Percentiles rank a stretch among this genome's conserved stretches.
Conservation (phyloP, 1,140 invertebrate species). For the Aphidius ervi region DNA sequence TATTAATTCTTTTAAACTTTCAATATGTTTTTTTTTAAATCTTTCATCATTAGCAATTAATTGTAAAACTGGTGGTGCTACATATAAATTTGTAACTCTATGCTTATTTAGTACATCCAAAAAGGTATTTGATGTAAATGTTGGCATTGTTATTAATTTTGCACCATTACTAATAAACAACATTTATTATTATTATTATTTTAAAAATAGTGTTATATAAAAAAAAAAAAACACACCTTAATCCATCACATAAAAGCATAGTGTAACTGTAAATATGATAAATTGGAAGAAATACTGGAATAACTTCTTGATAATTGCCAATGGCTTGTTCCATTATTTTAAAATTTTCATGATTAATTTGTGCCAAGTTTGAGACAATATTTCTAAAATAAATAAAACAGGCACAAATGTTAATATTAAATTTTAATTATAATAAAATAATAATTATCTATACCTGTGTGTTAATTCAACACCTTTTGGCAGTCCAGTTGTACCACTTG, state of each 20-base stretch:
- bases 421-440: too few species aligned
- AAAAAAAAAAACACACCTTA: slow-evolving; percentile 39
- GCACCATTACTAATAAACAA: slow-evolving; percentile 49
- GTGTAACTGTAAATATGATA: slow-evolving; percentile 77
- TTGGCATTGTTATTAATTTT: slow-evolving; percentile 66
- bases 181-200: background rate
- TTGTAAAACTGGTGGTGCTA: slow-evolving; percentile 63
- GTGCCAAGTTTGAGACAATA: slow-evolving; percentile 53
- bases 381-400: slow-evolving; percentile 40
- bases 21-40: slow-evolving; percentile 58
- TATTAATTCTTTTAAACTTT: slow-evolving; percentile 54
- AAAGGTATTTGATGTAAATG: slow-evolving; percentile 62
- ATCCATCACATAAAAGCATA: slow-evolving; percentile 50
- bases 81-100: slow-evolving; percentile 54
- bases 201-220: background rate
- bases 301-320: slow-evolving; percentile 55
- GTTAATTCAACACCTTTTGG: slow-evolving; percentile 85
- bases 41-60: slow-evolving; percentile 64
- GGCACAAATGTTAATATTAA: background rate
- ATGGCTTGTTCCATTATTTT: slow-evolving; percentile 23
- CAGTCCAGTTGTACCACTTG: slow-evolving; percentile 84
- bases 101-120: slow-evolving; percentile 55
- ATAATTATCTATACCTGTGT: slow-evolving; percentile 49
- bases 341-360: slow-evolving; percentile 25
- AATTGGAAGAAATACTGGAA: slow-evolving; percentile 68